Base-by-base conservation (phyloP, 2,888 invertebrate species). In the Autographa gamma region DNA sequence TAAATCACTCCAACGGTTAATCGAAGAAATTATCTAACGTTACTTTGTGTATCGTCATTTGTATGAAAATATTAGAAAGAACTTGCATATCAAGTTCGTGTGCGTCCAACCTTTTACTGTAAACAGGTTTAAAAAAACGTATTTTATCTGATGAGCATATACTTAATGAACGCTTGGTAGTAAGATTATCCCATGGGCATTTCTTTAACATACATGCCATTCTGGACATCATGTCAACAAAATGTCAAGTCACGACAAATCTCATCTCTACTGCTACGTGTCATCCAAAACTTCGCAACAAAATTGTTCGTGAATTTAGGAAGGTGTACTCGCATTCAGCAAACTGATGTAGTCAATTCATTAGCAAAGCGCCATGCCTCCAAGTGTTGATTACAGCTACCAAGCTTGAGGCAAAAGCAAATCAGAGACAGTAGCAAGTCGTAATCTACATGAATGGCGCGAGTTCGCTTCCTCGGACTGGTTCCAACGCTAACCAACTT, bases 11-110 rank as follows among this genome's bases (percentile, higher is more conserved):
- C 71, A 77, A 66, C 69, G 66, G 72, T 77, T 86, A 85, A 89
- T 86, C 78, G 76, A 76, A 78, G 66, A 86, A 85, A 87, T 88
- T 85, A 89, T 81, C 84, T 82, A 86, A 87, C 83, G 74, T 84
- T 86, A 83, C 80, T 85, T 85, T 79, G 85, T 84, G 72, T 81
- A 79, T 68, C 73, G 71, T 82, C 81, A 82, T 82, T 85, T 76
- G 76, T 77, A 85, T 84, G 78, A 83, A 82, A 86, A 85, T 82
- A 80, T 85, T 81, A 84, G 83, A 85, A 82, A 86, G 77, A 89
- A 85, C 82, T 84, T 81, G 85, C 85, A 83, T 79, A 84, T 88
- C 87, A 86, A 84, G 88, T 88, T 88, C 85, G 65, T 69, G 69
- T 76, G 70, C 68, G 41, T 71, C 70, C 68, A 80, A 77, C 80